Evolutionary conservation across 92 coral and sea anemone genomes (phyloP).

Genomic region (Ricordea florida): DNA sequence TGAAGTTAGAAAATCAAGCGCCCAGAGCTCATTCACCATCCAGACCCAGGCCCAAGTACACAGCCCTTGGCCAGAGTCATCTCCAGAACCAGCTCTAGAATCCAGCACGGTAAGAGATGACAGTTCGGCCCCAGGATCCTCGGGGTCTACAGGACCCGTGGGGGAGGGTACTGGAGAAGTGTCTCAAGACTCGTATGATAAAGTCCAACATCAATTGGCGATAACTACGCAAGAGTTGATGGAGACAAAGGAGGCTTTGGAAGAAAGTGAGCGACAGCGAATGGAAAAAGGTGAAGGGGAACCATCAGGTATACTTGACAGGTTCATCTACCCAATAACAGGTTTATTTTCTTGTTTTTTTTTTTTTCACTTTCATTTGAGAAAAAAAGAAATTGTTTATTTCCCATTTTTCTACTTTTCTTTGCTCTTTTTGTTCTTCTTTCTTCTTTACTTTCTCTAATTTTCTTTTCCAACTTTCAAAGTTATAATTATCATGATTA

Average conservation of each 20-base stretch:
- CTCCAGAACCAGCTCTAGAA: not conserved
- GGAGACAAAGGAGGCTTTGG: slow-evolving; percentile 29
- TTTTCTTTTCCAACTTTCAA: too few species aligned
- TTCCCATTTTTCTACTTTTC: too few species aligned
- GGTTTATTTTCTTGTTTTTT: not conserved
- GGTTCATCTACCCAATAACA: too few species aligned
- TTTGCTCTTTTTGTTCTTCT: too few species aligned
- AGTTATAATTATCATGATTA: too few species aligned
- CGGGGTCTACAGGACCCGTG: not conserved
- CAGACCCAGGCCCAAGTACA: slow-evolving; percentile 72
- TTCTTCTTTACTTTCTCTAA: too few species aligned
- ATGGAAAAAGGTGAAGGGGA: not conserved
- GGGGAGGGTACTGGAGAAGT: not conserved
- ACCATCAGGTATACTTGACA: slow-evolving; percentile 6
- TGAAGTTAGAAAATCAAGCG: slow-evolving; percentile 61
- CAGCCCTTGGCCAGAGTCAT: slow-evolving; percentile 9
- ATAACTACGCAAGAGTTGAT: slow-evolving; percentile 41
- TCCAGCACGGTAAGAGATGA: not conserved
- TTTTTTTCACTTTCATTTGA: not conserved
- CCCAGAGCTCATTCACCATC: slow-evolving; percentile 21
- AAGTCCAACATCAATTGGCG: slow-evolving; percentile 52
- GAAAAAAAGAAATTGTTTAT: too few species aligned
- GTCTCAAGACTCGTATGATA: slow-evolving; percentile 42
- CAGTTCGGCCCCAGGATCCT: slow-evolving; percentile 8
- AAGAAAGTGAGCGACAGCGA: slow-evolving; percentile 13